phyloP scores from a whole-genome alignment of 2,888 invertebrate species.

The Oscheius sp. region DNA sequence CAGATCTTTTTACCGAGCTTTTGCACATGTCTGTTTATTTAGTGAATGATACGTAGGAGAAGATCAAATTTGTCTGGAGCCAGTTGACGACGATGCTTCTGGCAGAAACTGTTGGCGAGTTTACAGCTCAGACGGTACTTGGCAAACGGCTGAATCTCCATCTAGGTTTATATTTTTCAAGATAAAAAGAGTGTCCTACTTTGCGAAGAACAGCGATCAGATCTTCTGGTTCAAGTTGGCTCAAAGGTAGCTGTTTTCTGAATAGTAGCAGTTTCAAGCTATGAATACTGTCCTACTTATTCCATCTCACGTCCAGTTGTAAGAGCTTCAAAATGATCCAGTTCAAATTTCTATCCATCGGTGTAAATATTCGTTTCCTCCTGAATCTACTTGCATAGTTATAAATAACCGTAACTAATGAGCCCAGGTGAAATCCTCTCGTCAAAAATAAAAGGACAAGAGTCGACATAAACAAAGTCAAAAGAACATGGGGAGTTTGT shows the following conservation, averaged over 20 bases:
- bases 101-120: background rate
- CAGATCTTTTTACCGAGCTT: no score
- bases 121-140: background rate
- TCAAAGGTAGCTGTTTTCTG: background rate
- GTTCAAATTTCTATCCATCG: background rate
- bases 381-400: no score
- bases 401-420: background rate
- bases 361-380: background rate
- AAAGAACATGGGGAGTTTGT: background rate
- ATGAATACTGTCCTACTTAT: background rate
- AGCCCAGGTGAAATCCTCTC: background rate
- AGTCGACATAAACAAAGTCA: background rate
- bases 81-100: background rate
- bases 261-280: background rate
- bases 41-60: background rate
- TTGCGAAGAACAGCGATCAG: slow-evolving; percentile 1
- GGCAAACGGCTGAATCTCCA: background rate
- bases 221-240: background rate
- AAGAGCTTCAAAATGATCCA: slow-evolving; percentile 1
- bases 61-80: background rate
- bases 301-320: background rate
- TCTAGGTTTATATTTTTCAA: background rate
- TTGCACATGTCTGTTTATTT: no score
- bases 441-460: background rate
- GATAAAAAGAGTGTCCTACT: background rate